Evolutionary conservation across 1,140 invertebrate genomes (phyloP).

Genomic region (Ditylenchus dipsaci): DNA sequence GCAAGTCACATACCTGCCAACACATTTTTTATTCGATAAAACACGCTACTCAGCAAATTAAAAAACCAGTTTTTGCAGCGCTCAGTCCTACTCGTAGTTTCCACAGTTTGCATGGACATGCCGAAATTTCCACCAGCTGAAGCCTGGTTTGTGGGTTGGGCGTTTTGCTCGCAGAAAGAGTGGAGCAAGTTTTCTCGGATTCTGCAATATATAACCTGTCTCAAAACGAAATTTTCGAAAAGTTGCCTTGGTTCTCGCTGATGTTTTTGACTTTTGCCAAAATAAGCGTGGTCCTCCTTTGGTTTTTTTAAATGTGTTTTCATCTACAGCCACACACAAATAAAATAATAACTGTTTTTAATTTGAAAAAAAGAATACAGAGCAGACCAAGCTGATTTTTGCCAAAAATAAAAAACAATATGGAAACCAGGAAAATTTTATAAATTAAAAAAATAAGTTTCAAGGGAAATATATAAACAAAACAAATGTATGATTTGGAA

Average conservation of each 20-base stretch:
- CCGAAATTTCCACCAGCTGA: background rate
- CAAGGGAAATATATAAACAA: too few species aligned
- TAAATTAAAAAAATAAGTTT: background rate
- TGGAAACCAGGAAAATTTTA: background rate
- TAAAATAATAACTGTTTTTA: too few species aligned
- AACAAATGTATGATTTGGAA: background rate
- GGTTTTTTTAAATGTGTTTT: too few species aligned
- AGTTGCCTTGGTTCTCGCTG: too few species aligned
- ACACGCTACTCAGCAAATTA: background rate
- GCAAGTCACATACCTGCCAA: conserved; percentile 13
- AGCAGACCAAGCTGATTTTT: too few species aligned
- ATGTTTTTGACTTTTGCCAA: too few species aligned
- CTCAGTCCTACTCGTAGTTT: background rate
- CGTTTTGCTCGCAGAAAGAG: background rate
- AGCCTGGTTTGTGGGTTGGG: background rate
- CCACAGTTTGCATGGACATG: background rate
- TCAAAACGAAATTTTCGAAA: too few species aligned
- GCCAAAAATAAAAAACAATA: too few species aligned
- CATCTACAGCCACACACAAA: too few species aligned
- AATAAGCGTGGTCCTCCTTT: too few species aligned
- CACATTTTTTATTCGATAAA: background rate
- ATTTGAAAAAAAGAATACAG: too few species aligned
- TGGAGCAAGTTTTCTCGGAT: background rate
- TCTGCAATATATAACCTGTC: too few species aligned
- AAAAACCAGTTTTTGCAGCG: background rate